A percentile compares a stretch with the other conserved stretches of the same genome.
These are phyloP conservation scores for Cylloceria caligata DNA, from an alignment of 2,888 invertebrate species.

Conservation along the genomic window DNA sequence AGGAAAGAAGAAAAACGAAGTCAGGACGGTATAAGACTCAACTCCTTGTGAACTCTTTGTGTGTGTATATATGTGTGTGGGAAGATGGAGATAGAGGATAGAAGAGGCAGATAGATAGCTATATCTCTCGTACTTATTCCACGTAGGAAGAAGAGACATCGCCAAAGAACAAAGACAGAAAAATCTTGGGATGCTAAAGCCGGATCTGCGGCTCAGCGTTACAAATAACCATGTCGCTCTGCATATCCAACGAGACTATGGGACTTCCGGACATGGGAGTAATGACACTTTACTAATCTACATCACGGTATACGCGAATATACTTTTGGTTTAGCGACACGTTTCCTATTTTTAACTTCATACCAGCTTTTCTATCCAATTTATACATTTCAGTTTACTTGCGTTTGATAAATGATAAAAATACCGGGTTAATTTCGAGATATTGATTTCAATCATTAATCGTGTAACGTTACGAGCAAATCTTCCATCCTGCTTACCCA, in stretches of 20 bases:
- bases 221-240: conserved; percentile 81
- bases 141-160: background rate
- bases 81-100: conserved; percentile 30
- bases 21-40: background rate
- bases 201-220: conserved; percentile 75
- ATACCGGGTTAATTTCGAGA: no score
- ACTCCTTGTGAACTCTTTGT: background rate
- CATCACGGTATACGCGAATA: no score
- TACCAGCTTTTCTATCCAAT: background rate
- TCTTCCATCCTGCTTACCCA: no score
- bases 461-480: no score
- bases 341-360: background rate
- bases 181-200: conserved; percentile 74
- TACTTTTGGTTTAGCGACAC: background rate
- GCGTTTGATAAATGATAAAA: no score
- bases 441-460: no score
- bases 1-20: background rate
- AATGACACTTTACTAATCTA: conserved; percentile 17
- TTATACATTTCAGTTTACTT: background rate
- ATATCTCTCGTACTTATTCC: conserved; percentile 1
- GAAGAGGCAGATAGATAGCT: conserved; percentile 16
- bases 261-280: conserved; percentile 52
- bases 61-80: no score
- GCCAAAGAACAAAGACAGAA: conserved; percentile 68
- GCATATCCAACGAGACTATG: conserved; percentile 78